Evolutionary conservation across 2,888 invertebrate species (phyloP).

Genomic region (Cybosia mesomella): DNA sequence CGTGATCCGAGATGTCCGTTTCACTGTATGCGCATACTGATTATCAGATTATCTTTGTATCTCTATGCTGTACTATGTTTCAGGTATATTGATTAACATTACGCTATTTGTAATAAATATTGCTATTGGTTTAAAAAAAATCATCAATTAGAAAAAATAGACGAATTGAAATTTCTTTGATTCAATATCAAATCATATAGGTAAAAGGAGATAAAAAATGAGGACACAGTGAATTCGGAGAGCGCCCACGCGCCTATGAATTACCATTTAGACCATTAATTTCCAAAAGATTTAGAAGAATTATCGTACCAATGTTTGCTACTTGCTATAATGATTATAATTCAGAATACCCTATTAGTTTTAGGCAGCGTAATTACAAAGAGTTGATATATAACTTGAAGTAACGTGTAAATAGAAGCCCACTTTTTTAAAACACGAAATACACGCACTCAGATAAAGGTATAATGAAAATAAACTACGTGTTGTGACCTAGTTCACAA

Average conservation of each 20-base stretch:
- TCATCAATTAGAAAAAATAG: background rate
- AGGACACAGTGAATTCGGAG: background rate
- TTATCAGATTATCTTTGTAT: constrained; percentile 60
- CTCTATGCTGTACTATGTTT: constrained; percentile 59
- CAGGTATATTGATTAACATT: constrained; percentile 33
- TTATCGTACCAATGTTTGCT: background rate
- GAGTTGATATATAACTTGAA: background rate
- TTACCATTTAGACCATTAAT: constrained; percentile 31
- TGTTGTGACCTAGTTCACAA: constrained; percentile 66
- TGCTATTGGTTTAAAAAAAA: background rate
- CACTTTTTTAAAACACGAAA: constrained; percentile 23
- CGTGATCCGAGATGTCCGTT: constrained; percentile 69
- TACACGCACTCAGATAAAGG: constrained; percentile 31
- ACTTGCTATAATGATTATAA: background rate
- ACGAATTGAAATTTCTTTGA: background rate
- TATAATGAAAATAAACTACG: constrained; percentile 46
- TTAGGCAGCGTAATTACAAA: background rate
- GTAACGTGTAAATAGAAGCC: constrained; percentile 14
- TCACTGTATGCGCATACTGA: constrained; percentile 68
- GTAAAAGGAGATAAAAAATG: background rate
- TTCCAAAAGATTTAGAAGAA: constrained; percentile 14
- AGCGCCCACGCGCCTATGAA: too few species aligned
- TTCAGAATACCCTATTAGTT: background rate
- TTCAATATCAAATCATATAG: background rate
- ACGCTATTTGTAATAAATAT: constrained; percentile 7